Percentiles rank a stretch among this genome's conserved stretches.
Evolutionary conservation across 2,113 vertebrate species (phyloP).

Genomic region (Gallinago jamesoni): DNA sequence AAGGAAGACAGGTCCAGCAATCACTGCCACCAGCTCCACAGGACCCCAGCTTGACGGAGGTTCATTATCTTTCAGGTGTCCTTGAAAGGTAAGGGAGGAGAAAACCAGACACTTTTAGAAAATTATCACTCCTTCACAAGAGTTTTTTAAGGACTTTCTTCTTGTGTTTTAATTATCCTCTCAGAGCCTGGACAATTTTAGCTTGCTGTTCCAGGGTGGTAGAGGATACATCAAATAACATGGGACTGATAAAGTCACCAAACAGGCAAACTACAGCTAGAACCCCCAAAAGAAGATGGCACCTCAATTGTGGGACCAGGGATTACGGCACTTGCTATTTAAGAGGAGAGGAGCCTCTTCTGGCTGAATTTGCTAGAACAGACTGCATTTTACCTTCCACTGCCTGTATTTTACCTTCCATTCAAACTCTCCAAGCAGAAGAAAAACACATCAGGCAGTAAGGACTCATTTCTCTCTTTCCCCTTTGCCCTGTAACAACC

Average conservation of each 20-base stretch:
- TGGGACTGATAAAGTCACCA: background rate
- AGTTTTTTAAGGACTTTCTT: background rate
- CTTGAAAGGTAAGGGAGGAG: conserved; percentile 36
- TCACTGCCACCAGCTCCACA: conserved; percentile 94
- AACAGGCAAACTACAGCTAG: background rate
- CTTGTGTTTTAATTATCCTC: background rate
- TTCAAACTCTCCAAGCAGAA: background rate
- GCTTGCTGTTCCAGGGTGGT: background rate
- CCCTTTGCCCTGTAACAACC: accelerated
- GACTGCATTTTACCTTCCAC: background rate
- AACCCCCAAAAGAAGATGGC: background rate
- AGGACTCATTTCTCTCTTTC: background rate
- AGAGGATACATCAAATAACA: background rate
- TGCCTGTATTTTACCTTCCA: background rate
- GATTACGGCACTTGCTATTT: background rate
- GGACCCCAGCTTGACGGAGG: conserved; percentile 85
- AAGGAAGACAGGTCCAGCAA: conserved; percentile 92
- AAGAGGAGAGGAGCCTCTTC: background rate
- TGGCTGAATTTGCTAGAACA: background rate
- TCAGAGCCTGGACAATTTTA: background rate
- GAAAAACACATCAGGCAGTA: background rate
- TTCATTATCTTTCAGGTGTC: conserved; percentile 72
- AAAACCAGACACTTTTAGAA: background rate
- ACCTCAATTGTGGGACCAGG: background rate
- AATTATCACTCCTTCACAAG: background rate